phyloP scores from a whole-genome alignment of 2,113 vertebrate genomes.

The Varanus komodoensis region DNA sequence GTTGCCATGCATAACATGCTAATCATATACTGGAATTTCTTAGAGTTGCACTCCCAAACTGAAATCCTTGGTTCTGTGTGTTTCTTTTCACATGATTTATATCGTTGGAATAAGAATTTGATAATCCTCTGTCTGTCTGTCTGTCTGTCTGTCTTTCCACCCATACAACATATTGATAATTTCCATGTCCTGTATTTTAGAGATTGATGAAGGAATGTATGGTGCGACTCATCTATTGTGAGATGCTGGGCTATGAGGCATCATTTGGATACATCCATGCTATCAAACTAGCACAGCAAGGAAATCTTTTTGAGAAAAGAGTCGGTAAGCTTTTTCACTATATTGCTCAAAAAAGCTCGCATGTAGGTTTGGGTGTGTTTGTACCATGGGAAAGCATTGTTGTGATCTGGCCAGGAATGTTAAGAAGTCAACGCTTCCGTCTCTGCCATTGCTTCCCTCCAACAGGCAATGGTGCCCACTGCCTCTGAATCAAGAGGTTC shows the following conservation, averaged over 20 bases:
- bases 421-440: too few relatives aligned
- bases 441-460: too few relatives aligned
- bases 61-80: neutral
- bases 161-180: neutral
- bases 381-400: neutral
- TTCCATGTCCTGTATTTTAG: slow-evolving; percentile 76
- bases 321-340: slow-evolving; percentile 85
- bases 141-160: neutral
- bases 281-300: slow-evolving; percentile 97
- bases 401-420: neutral
- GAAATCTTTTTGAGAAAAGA: slow-evolving; percentile 94
- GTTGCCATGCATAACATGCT: accelerated
- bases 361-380: neutral
- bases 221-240: slow-evolving; percentile 97
- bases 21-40: neutral
- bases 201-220: slow-evolving; percentile 96
- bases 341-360: neutral
- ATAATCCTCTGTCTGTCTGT: accelerated
- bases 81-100: neutral
- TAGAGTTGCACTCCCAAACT: neutral
- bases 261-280: slow-evolving; percentile 97
- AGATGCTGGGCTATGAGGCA: slow-evolving; percentile 97
- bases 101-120: neutral
- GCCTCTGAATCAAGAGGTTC: neutral
- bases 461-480: neutral